Percentiles rank a stretch among this genome's conserved stretches.
phyloP scores from a whole-genome alignment of 2,888 invertebrate genomes.

The Pardosa pseudoannulata region DNA sequence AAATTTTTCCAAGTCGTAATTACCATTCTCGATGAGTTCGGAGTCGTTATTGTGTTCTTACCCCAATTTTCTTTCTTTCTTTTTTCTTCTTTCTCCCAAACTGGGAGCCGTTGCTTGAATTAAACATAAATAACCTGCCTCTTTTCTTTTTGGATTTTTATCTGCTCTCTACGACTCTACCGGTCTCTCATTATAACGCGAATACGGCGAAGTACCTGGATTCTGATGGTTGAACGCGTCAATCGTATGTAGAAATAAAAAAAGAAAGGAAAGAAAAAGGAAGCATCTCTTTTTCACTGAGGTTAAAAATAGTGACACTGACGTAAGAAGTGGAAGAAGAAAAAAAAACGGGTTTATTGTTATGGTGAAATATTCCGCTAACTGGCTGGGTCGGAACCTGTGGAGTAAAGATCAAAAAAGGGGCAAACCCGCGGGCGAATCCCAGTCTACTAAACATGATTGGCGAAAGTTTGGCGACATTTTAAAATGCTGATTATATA shows the following conservation, averaged over 20 bases:
- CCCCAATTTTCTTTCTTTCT: no score
- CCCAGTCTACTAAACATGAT: no score
- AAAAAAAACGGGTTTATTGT: neutral
- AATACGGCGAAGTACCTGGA: neutral
- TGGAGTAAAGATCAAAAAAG: neutral
- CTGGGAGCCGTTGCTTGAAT: neutral
- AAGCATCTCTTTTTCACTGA: neutral
- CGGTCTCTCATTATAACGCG: neutral
- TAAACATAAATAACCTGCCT: neutral
- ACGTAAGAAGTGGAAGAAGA: neutral
- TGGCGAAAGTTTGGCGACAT: no score
- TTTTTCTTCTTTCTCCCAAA: neutral
- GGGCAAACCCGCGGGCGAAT: no score
- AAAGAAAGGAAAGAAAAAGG: neutral
- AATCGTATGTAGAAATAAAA: no score
- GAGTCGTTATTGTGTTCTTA: neutral
- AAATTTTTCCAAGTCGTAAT: neutral
- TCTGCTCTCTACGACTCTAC: neutral
- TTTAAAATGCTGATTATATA: no score
- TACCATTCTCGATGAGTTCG: neutral
- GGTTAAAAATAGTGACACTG: neutral
- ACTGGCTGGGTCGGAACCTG: neutral
- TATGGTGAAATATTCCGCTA: slow-evolving; percentile 4
- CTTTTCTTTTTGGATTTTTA: neutral
- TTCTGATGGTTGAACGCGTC: neutral